Base-by-base conservation (phyloP, 2,888 invertebrate species). In the Ophion slaviceki region DNA sequence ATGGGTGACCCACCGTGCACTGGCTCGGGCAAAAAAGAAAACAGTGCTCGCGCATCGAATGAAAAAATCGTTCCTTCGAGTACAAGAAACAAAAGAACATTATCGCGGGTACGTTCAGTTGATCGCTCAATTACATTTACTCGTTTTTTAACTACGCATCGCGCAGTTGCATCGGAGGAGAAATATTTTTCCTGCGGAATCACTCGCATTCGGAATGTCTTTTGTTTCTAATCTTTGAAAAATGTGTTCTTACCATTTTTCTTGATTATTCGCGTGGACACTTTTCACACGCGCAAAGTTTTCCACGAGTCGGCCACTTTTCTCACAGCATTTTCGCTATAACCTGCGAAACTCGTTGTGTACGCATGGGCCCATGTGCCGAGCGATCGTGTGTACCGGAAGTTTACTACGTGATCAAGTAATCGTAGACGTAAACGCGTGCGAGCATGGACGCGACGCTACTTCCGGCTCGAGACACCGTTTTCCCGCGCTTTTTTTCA, bases 331-430 rank as follows among this genome's bases (percentile, higher is more conserved):
- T 70, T 70, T 53, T 75, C 20, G 32, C 45, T 77, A 64, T 77
- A 80, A 85, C 72, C 72, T 77, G 77, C 64, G 57, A 71, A 84
- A n/a, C 71, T 67, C 40, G 71, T 71, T 86, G 79, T 82, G 71
- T 86, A 86, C 83, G 83, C 83, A 82, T 80, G 79, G 66, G 80
- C 76, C 80, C 85, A 75, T 86, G 86, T 83, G 83, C 80, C 80
- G 77, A 28, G 71, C 67, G 79, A 75, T 81, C 76, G 17, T 78
- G 76, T 70, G 75, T 66, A 80, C 80, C 84, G 86, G 82, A 86
- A 76, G 80, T 74, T 76, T 67, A 86, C 80, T 72, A 80, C 80
- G 86, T 57, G 57, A 40, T 74, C 67, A 86, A 77, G 45, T 75
- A 14, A 14, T 47, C 53, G 53, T 17, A 53, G 53, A 3, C 53